These are phyloP conservation scores for Atractosteus spatula DNA, from an alignment of 2,113 vertebrate species.

Conservation along the genomic window DNA sequence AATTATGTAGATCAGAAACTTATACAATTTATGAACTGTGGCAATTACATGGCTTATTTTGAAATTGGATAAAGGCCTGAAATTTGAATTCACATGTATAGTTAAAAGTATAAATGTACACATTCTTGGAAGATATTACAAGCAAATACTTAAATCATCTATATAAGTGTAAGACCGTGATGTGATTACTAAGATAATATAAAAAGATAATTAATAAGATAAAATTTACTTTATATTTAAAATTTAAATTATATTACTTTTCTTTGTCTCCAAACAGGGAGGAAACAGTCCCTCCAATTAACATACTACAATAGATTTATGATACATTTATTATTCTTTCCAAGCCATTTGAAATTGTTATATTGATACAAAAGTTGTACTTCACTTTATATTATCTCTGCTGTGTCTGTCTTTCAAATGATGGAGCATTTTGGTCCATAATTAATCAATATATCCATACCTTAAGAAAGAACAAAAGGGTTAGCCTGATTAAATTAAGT, in stretches of 20 bases:
- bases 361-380: too few relatives aligned
- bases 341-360: too few relatives aligned
- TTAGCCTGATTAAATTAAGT: too few relatives aligned
- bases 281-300: constrained; percentile 25
- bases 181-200: constrained; percentile 8
- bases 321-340: too few relatives aligned
- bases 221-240: constrained; percentile 14
- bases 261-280: constrained; percentile 14
- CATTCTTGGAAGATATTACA: not conserved
- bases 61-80: not conserved
- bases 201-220: too few relatives aligned
- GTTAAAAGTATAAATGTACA: constrained; percentile 6
- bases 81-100: not conserved
- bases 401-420: too few relatives aligned
- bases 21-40: not conserved
- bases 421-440: too few relatives aligned
- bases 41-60: not conserved
- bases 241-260: constrained; percentile 19
- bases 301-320: constrained; percentile 21
- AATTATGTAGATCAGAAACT: too few relatives aligned
- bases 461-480: too few relatives aligned
- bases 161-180: constrained; percentile 19
- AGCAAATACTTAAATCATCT: constrained; percentile 14
- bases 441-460: too few relatives aligned
- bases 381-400: too few relatives aligned